These are phyloP conservation scores for Chanos chanos DNA, from an alignment of 2,797 vertebrate genomes.

Conservation along the genomic window DNA sequence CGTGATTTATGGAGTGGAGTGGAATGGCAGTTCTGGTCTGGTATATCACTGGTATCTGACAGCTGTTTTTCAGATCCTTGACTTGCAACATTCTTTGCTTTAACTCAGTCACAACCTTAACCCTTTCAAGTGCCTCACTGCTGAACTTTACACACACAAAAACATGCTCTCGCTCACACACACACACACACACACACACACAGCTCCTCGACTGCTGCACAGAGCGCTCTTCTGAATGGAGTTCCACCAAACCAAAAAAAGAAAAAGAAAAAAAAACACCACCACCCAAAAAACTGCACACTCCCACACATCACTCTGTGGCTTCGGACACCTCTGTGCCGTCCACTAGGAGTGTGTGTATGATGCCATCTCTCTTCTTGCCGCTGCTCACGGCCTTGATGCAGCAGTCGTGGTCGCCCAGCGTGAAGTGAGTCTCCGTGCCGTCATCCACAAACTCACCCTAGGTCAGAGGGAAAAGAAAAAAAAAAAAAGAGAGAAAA, in stretches of 20 bases:
- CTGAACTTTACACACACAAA: too few relatives aligned
- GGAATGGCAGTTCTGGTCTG: background rate
- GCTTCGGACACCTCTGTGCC: slow-evolving; percentile 84
- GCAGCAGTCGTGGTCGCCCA: slow-evolving; percentile 85
- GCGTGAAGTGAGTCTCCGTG: slow-evolving; percentile 92
- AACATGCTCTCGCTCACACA: too few relatives aligned
- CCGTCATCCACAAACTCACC: slow-evolving; percentile 98
- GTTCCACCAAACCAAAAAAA: background rate
- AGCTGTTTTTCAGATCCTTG: background rate
- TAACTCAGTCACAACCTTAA: background rate
- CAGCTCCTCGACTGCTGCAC: background rate
- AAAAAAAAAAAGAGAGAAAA: background rate
- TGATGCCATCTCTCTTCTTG: slow-evolving; percentile 89
- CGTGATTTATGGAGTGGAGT: too few relatives aligned
- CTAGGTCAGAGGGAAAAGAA: slow-evolving; percentile 54
- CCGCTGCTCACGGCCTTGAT: slow-evolving; percentile 98
- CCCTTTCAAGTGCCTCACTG: background rate
- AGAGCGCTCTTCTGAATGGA: background rate
- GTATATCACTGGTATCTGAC: too few relatives aligned
- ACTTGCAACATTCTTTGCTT: background rate
- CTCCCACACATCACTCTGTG: slow-evolving; percentile 64
- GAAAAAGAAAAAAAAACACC: background rate
- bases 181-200: background rate
- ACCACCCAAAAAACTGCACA: background rate
- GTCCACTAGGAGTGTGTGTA: slow-evolving; percentile 90